These are phyloP conservation scores for Chymomyza fuscimana DNA, from an alignment of 2,888 invertebrate genomes.

Conservation along the genomic window DNA sequence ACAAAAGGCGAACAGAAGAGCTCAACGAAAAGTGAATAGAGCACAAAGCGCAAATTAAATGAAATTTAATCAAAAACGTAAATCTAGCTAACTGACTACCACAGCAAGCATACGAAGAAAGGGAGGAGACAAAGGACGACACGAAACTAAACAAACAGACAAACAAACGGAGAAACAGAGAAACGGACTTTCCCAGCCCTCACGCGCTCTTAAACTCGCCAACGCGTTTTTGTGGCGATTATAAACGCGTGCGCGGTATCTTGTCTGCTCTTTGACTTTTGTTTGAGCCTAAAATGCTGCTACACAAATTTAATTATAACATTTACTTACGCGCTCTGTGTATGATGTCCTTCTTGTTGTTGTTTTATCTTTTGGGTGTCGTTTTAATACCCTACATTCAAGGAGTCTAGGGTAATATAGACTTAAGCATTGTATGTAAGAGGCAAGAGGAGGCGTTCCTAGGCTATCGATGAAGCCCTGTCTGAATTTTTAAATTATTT, in stretches of 20 bases:
- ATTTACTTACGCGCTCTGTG: conserved; percentile 40
- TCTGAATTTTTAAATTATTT: too few species aligned
- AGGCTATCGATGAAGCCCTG: too few species aligned
- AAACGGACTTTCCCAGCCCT: conserved; percentile 7
- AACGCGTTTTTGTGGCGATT: conserved; percentile 3
- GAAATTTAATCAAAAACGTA: conserved; percentile 70
- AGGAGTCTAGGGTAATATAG: too few species aligned
- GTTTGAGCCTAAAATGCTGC: conserved; percentile 51
- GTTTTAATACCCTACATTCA: too few species aligned
- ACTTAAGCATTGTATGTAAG: too few species aligned
- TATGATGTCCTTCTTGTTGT: background rate
- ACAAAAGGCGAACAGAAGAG: conserved; percentile 10
- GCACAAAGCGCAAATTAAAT: conserved; percentile 57
- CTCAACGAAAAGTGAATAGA: background rate
- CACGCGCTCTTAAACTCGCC: background rate
- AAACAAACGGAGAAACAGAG: conserved; percentile 9
- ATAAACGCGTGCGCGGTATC: background rate
- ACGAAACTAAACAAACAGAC: conserved; percentile 11
- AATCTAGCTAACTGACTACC: conserved; percentile 58
- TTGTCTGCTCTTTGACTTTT: conserved; percentile 37
- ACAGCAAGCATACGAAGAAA: conserved; percentile 10
- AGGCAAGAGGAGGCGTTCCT: too few species aligned
- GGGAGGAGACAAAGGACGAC: conserved; percentile 1
- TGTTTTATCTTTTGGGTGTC: background rate
- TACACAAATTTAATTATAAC: conserved; percentile 52